Evolutionary conservation across 2,888 invertebrate species (phyloP).

Genomic region (Pteria penguin): DNA sequence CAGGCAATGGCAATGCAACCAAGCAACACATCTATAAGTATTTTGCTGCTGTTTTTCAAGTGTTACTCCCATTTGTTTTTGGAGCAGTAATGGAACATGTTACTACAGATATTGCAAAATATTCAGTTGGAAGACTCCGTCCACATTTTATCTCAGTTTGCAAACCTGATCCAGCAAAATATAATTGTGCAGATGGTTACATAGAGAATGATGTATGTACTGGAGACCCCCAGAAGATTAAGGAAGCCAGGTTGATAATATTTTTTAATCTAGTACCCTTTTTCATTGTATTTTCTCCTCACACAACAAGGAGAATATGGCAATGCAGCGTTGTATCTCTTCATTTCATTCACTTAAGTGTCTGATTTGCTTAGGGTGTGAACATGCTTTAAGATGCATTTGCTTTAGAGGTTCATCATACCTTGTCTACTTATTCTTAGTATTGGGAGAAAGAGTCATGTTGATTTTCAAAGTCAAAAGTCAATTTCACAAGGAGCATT

Average conservation of each 20-base stretch:
- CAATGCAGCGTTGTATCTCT: too few species aligned
- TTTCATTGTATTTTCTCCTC: too few species aligned
- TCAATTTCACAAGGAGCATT: too few species aligned
- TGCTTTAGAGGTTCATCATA: too few species aligned
- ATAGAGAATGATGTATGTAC: slow-evolving; percentile 39
- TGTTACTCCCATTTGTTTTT: slow-evolving; percentile 85
- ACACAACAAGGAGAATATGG: too few species aligned
- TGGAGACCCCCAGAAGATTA: slow-evolving; percentile 24
- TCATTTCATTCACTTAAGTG: too few species aligned
- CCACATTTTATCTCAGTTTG: slow-evolving; percentile 41
- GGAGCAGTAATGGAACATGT: slow-evolving; percentile 91
- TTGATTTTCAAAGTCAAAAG: too few species aligned
- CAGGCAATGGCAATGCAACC: background rate
- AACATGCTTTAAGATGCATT: too few species aligned
- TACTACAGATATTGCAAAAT: slow-evolving; percentile 93
- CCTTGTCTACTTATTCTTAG: too few species aligned
- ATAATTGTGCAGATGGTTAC: slow-evolving; percentile 33
- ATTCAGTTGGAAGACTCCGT: slow-evolving; percentile 35
- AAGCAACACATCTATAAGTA: background rate
- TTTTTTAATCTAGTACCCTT: too few species aligned
- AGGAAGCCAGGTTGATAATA: slow-evolving; percentile 35
- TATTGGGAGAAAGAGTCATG: too few species aligned
- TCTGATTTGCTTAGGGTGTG: too few species aligned
- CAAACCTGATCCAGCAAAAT: slow-evolving; percentile 27
- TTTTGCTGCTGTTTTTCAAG: slow-evolving; percentile 6